These are phyloP conservation scores for Agrotis segetum DNA, from an alignment of 2,888 invertebrate genomes.

Conservation along the genomic window DNA sequence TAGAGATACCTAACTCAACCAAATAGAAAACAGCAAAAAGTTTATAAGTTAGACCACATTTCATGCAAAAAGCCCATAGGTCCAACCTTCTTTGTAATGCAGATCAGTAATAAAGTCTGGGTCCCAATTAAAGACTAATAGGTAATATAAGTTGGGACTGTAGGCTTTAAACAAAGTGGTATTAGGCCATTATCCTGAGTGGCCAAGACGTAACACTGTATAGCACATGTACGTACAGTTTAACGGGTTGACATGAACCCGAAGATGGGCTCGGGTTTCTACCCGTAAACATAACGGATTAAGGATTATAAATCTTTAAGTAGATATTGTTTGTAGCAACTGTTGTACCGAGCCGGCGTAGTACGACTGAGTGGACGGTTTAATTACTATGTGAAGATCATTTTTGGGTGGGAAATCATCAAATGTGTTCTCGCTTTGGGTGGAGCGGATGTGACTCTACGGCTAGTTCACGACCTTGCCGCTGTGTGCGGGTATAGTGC, in stretches of 20 bases:
- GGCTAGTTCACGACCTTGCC: too few relatives aligned
- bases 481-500: too few relatives aligned
- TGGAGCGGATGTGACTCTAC: too few relatives aligned
- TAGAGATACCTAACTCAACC: not conserved
- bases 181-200: slow-evolving; percentile 56
- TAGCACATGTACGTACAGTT: slow-evolving; percentile 44
- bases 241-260: slow-evolving; percentile 57
- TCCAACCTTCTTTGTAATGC: slow-evolving; percentile 28
- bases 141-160: slow-evolving; percentile 51
- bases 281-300: slow-evolving; percentile 60
- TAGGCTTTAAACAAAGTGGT: slow-evolving; percentile 53
- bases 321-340: slow-evolving; percentile 50
- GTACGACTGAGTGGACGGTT: not conserved
- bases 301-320: slow-evolving; percentile 65
- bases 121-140: slow-evolving; percentile 55
- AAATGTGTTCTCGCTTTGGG: too few relatives aligned
- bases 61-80: slow-evolving; percentile 10
- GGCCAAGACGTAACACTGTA: slow-evolving; percentile 45
- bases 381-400: slow-evolving; percentile 8
- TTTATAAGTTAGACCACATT: slow-evolving; percentile 26
- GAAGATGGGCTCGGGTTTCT: slow-evolving; percentile 56
- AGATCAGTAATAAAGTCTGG: slow-evolving; percentile 53
- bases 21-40: slow-evolving; percentile 7
- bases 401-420: too few relatives aligned
- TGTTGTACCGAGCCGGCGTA: slow-evolving; percentile 18